Percentiles rank a stretch among this genome's conserved stretches.
Conservation (phyloP, 2,113 vertebrate genomes). For the Zosterops pallidus region DNA sequence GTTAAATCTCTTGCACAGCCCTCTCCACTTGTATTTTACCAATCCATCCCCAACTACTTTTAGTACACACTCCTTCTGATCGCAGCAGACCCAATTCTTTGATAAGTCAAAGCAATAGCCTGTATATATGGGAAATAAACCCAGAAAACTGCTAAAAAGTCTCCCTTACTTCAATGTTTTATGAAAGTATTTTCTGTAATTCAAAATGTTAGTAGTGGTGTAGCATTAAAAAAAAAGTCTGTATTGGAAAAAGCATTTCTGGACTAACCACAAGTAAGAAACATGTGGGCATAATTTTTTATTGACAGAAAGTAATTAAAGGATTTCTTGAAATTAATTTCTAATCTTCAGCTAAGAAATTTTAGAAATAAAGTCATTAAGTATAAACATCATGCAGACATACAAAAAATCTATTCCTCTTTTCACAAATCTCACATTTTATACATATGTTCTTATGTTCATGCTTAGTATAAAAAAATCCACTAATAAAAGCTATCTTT, state of each 20-base stretch:
- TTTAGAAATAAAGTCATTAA: neutral
- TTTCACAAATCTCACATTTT: neutral
- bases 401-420: neutral
- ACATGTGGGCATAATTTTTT: neutral
- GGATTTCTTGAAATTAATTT: constrained; percentile 44
- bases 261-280: constrained; percentile 10
- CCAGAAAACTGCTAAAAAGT: neutral
- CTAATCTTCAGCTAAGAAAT: neutral
- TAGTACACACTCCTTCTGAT: neutral
- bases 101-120: constrained; percentile 61
- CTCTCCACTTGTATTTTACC: constrained; percentile 5
- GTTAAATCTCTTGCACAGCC: constrained; percentile 41
- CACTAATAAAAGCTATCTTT: neutral
- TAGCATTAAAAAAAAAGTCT: neutral
- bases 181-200: constrained; percentile 18
- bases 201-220: neutral
- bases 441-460: neutral
- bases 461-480: neutral
- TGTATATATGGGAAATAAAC: constrained; percentile 28
- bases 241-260: neutral
- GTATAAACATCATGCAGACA: neutral
- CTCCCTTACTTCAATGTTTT: neutral
- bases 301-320: constrained; percentile 49
- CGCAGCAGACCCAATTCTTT: constrained; percentile 38
- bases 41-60: neutral